Evolutionary conservation across 23 tunicate genomes (phyloP).

Genomic region (Diplosoma virens): DNA sequence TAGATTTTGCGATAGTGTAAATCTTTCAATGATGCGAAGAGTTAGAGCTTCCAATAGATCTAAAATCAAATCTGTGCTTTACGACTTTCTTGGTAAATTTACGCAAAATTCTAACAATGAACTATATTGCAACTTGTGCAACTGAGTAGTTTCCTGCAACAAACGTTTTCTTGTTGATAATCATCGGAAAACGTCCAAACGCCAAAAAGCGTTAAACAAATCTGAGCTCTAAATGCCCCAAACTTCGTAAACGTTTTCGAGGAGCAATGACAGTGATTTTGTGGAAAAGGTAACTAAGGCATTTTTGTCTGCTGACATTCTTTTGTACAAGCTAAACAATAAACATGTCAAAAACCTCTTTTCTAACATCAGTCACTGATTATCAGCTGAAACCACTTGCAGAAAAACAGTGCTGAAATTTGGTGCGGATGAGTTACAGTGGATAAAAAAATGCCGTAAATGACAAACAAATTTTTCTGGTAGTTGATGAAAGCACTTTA

Average conservation of each 20-base stretch:
- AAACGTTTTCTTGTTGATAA: too few relatives aligned
- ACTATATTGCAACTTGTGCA: too few relatives aligned
- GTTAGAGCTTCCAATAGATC: not conserved
- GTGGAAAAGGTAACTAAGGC: constrained; percentile 6
- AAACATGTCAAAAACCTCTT: not conserved
- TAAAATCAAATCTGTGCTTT: too few relatives aligned
- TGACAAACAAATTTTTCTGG: constrained; percentile 1
- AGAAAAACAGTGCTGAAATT: not conserved
- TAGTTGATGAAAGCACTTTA: constrained; percentile 5
- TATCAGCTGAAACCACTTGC: constrained; percentile 14
- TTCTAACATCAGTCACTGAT: not conserved
- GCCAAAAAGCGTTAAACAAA: not conserved
- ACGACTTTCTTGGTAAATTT: too few relatives aligned
- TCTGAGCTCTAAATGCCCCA: too few relatives aligned
- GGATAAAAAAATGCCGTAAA: not conserved
- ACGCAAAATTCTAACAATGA: too few relatives aligned
- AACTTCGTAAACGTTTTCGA: too few relatives aligned
- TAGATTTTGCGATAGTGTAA: not conserved
- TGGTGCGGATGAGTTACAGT: not conserved
- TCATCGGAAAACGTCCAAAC: not conserved
- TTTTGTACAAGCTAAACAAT: not conserved
- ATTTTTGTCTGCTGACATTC: constrained; percentile 21
- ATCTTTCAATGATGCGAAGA: not conserved
- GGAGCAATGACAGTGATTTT: too few relatives aligned
- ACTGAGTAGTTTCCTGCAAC: too few relatives aligned